Base-by-base conservation (phyloP, 2,797 vertebrate species). In the Scarus forsteni region DNA sequence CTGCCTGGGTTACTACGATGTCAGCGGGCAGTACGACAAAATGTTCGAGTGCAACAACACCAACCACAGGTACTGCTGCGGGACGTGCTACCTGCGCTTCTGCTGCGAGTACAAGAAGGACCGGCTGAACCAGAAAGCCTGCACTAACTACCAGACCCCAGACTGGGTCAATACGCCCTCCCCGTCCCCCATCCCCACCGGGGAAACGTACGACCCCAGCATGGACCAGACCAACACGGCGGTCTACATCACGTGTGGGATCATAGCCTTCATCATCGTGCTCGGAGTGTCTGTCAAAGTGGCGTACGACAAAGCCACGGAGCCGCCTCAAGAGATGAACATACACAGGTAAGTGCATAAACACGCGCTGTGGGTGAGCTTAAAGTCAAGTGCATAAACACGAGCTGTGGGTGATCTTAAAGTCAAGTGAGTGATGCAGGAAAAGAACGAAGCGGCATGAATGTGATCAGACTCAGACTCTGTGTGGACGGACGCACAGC, bases 41-140 rank as follows among this genome's bases (percentile, higher is more conserved):
- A 90, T 96, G 94, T 99, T 99, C 90, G 96, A 96, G 86, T 98
- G 98, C 78, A 99, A 99, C 94, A 98, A 98, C 95, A 99, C 97
- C 64, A 94, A 97, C 58, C 96, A 98, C 85, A 96, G 96, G 58
- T 98, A 98, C 95, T 99, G 98, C 94, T 99, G 97, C 92, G 98
- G 98, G 79, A 97, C 97, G 77, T 99, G 98, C 92, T 98, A 94
- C 93, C 93, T 98, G 88, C 96, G 98, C 88, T 99, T 98, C 94
- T 99, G 97, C 93, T 99, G 98, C 92, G 97, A 99, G 91, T 97
- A 97, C 88, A 96, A 96, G 74, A 96, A 95, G 51, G 96, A 98
- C 91, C 95, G 96, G 65, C 94, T 99, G 83, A 95, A 99, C 8
- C 98, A 99, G 93, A 93, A 94, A 85, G 91, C 92, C 71, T 99